These are phyloP conservation scores for Cryptotermes secundus DNA, from an alignment of 1,140 invertebrate species.

Conservation along the genomic window DNA sequence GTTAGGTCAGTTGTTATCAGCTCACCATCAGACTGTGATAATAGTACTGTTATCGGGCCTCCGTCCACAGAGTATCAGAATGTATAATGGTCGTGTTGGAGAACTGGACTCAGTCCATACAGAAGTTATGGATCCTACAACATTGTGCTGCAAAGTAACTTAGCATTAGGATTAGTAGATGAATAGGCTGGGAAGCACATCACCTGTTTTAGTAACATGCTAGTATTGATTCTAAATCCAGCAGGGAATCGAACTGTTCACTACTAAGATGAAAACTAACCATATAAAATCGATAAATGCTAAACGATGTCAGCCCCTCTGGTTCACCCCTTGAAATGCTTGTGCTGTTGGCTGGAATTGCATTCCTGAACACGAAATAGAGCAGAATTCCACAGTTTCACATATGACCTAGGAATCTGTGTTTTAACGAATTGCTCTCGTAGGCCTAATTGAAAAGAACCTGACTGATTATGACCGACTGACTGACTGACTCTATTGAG, in stretches of 20 bases:
- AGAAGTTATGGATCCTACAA: no score
- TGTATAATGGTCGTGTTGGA: no score
- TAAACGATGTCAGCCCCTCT: not conserved
- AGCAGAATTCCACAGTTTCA: not conserved
- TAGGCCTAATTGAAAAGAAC: no score
- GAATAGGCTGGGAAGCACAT: not conserved
- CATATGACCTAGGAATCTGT: not conserved
- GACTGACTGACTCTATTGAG: not conserved
- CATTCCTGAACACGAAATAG: not conserved
- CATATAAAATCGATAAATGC: not conserved
- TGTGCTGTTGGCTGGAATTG: not conserved
- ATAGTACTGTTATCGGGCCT: no score
- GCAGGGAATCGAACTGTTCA: not conserved
- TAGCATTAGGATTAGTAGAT: not conserved
- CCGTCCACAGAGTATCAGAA: no score
- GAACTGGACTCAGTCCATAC: no score
- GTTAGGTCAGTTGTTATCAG: no score
- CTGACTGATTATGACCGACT: not conserved
- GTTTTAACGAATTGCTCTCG: not conserved
- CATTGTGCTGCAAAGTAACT: no score
- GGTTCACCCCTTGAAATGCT: not conserved
- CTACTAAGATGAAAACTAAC: not conserved
- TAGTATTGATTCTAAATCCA: not conserved
- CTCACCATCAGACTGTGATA: no score
- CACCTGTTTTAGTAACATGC: not conserved